Evolutionary conservation across 2,797 vertebrate species (phyloP).

Genomic region (Meriones psammophilus): DNA sequence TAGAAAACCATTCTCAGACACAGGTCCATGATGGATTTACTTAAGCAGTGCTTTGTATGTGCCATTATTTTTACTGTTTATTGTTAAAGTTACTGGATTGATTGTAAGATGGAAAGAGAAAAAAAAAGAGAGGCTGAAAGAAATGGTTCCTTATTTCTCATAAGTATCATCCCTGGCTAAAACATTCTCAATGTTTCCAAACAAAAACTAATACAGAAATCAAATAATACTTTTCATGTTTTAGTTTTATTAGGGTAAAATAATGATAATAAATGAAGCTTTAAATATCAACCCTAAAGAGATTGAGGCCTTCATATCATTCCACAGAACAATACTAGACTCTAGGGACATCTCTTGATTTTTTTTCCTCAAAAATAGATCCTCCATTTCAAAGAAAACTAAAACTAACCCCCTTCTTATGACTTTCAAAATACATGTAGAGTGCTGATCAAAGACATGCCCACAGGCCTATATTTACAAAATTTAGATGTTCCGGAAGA

Average conservation of each 20-base stretch:
- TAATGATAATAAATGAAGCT: constrained; percentile 60
- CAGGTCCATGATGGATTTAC: constrained; percentile 71
- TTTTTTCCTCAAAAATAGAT: constrained; percentile 59
- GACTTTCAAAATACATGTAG: constrained; percentile 51
- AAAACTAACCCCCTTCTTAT: constrained; percentile 41
- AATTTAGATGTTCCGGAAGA: constrained; percentile 20
- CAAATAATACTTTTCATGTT: constrained; percentile 72
- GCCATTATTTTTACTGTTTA: constrained; percentile 79
- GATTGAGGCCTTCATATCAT: constrained; percentile 1
- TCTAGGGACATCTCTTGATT: constrained; percentile 34
- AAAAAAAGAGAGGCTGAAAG: constrained; percentile 63
- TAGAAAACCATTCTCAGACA: constrained; percentile 74
- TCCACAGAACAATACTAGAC: constrained; percentile 12
- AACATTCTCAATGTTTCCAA: constrained; percentile 49
- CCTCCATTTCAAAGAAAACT: constrained; percentile 45
- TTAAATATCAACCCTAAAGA: constrained; percentile 64
- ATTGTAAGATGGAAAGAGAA: constrained; percentile 68
- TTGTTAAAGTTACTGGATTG: constrained; percentile 72
- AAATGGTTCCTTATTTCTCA: constrained; percentile 71
- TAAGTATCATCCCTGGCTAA: neutral
- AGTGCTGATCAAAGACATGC: constrained; percentile 17
- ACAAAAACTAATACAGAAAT: constrained; percentile 72
- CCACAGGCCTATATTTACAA: constrained; percentile 39
- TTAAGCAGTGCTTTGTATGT: constrained; percentile 69
- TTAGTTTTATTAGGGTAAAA: constrained; percentile 31